Evolutionary conservation across 2,888 invertebrate genomes (phyloP).

Genomic region (Ferrisia virgata): DNA sequence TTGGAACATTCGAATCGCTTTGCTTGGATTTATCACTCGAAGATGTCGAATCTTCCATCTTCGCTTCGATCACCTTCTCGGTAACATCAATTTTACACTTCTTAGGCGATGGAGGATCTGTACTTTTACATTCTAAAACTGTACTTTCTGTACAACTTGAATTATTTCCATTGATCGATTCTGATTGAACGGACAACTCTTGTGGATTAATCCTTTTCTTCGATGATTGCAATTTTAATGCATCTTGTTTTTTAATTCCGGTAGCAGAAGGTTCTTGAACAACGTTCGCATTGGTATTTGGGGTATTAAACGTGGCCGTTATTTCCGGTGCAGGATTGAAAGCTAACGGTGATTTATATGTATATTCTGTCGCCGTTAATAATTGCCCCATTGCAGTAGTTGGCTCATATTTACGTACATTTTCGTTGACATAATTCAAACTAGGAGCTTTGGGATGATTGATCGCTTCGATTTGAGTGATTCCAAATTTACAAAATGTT

Average conservation of each 20-base stretch:
- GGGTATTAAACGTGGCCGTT: too few species aligned
- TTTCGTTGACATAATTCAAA: conserved; percentile 42
- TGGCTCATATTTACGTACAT: not conserved
- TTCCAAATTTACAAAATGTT: conserved; percentile 45
- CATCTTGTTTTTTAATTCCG: too few species aligned
- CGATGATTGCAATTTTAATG: too few species aligned
- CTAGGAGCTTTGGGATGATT: conserved; percentile 47
- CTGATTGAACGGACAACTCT: too few species aligned
- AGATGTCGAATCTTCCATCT: not conserved
- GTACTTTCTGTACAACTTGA: not conserved
- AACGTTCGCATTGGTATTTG: too few species aligned
- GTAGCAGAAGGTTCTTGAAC: too few species aligned
- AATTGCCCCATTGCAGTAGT: not conserved
- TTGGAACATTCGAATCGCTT: not conserved
- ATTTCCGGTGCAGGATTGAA: not conserved
- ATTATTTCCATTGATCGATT: too few species aligned
- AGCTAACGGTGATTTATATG: too few species aligned
- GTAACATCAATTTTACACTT: not conserved
- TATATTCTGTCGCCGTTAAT: not conserved
- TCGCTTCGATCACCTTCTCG: too few species aligned
- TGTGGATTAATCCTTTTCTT: too few species aligned
- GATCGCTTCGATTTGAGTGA: conserved; percentile 46
- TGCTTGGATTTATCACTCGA: not conserved
- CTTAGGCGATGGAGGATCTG: not conserved
- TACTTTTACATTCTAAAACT: too few species aligned